Base-by-base conservation (phyloP, 2,797 vertebrate genomes). In the Necrosyrtes monachus region DNA sequence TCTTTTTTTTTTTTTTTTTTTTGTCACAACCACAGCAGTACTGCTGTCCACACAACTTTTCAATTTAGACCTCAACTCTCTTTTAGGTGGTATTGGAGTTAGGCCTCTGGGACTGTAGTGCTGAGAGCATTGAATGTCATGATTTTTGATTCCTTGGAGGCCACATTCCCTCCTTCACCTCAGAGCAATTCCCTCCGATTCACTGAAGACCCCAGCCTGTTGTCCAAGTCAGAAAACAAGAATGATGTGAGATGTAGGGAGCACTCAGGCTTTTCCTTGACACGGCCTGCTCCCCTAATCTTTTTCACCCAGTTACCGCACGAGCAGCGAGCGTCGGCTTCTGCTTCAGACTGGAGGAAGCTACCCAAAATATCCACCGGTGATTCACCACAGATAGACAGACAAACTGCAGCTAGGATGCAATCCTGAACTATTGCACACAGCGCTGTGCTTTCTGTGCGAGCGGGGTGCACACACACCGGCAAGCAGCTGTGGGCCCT, bases 281-380 rank as follows among this genome's bases (percentile, higher is more conserved):
- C 22, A 35, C 39, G 74, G 15, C 16, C 60, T 35, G 16, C 24
- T 80, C 33, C 62, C 39, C 35, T 63, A 2, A 18, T 24, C 20
- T 68, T 74, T 79, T 82, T 81, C 37, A 59, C 68, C 50, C 4
- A 0, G 7, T 77, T 84, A 22, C 20, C 50, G 30, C 30, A 51
- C 0, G 0, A 54, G 70, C 74, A 82, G 59, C 0, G 0, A 85
- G 51, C 5, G 0, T 14, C 79, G 86, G 37, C 64, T 37, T 54
- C 41, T 82, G 68, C 59, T 73, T 35, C 51, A 60, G 63, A 15
- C 43, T 51, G 70, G 37, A 87, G 64, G 45, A 83, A 80, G 51
- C 50, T 33, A 17, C 59, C 51, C 46, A 62, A 65, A 88, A 67
- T 69, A 76, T 13, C 31, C 11, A n/a, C 72, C 1, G 3, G 50